Evolutionary conservation across 2,797 vertebrate genomes (phyloP), one percentile per base, ranked within the genome.

Genomic region (Alca torda): DNA sequence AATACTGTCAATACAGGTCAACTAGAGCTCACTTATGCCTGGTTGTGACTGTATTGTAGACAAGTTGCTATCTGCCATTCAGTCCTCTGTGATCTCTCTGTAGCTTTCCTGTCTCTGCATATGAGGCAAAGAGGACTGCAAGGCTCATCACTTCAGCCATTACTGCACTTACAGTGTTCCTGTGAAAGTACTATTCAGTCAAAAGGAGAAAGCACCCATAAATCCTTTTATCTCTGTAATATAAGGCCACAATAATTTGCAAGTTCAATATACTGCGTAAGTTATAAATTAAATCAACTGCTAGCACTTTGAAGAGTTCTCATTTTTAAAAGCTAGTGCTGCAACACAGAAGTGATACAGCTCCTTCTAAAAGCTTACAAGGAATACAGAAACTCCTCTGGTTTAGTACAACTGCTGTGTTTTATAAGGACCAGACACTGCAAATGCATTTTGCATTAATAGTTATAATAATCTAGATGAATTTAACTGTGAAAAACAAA

Each of bases 251-350:
- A 50, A 86, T 81, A 76, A 95, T 87, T 65, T 94, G 46, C 19
- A 94, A 84, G 63, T 86, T 86, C 88, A 81, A 78, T 86, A 88
- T 11, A 88, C 25, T 48, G 33, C 3, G 0, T 56, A 76, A 93
- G 30, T 82, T 81, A 81, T 50, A 91, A 87, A 96, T 95, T 87
- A 91, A 94, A 90, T 73, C 76, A 94, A 63, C 84, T 54, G 57
- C 33, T 61, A 85, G 37, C 75, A 82, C 91, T 87, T n/a, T 65
- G 50, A 89, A 93, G 69, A 93, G 78, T 74, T 85, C 48, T 91
- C 51, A 64, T 54, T 80, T 81, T 92, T 89, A 91, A 91, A 90
- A 80, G 69, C 60, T 76, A 6, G 0, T 88, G 54, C 60, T 94
- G 89, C 46, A 81, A 43, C 56, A 72, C 23, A 84, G 69, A 77